Evolutionary conservation across 2,113 vertebrate species (phyloP).

Genomic region (Bufo bufo): DNA sequence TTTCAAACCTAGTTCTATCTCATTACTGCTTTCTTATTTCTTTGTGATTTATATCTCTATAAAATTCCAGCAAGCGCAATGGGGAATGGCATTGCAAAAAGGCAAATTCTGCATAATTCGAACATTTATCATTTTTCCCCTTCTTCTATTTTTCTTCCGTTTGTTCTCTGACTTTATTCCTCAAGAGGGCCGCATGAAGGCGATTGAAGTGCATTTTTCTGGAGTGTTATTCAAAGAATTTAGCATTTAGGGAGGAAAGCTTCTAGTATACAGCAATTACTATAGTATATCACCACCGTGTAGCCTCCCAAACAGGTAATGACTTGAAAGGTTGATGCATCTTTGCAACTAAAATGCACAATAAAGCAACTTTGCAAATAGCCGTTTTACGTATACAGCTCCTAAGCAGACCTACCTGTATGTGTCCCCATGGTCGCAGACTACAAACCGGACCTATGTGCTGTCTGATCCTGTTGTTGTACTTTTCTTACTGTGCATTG

Average conservation of each 20-base stretch:
- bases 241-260: not conserved
- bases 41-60: constrained; percentile 75
- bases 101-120: constrained; percentile 73
- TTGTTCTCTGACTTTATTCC: constrained; percentile 59
- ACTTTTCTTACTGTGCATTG: no score
- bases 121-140: constrained; percentile 66
- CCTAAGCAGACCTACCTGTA: not conserved
- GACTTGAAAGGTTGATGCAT: not conserved
- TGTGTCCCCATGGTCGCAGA: not conserved
- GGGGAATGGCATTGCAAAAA: constrained; percentile 72
- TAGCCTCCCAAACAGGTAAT: not conserved
- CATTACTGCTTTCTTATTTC: constrained; percentile 78
- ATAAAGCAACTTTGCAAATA: not conserved
- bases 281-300: not conserved
- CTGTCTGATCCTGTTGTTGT: not conserved
- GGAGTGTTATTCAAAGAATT: constrained; percentile 40
- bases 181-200: constrained; percentile 51
- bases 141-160: constrained; percentile 46
- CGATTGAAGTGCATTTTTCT: constrained; percentile 39
- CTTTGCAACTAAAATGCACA: not conserved
- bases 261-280: not conserved
- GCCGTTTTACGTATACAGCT: not conserved
- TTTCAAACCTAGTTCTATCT: constrained; percentile 77
- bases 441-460: not conserved
- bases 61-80: constrained; percentile 69